Conservation (phyloP, 2,888 invertebrate genomes). For the Sesamia inferens region DNA sequence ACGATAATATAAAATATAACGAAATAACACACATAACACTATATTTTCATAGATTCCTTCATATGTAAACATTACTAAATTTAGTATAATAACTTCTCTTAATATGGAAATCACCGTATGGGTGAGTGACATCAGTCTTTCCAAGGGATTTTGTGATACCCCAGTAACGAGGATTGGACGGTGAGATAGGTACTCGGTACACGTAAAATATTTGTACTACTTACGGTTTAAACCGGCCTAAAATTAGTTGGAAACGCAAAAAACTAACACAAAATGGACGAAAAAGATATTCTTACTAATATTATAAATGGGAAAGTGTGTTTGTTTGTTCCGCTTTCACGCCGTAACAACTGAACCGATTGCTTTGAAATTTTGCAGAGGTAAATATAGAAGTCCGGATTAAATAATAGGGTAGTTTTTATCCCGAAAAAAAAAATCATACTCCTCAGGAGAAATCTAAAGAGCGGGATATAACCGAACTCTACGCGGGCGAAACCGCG, state of each 20-base stretch:
- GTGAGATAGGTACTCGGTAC: background rate
- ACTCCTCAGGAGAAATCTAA: too few species aligned
- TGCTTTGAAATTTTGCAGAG: too few species aligned
- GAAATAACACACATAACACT: slow-evolving; percentile 4
- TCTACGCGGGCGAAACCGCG: too few species aligned
- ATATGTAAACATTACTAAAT: slow-evolving; percentile 8
- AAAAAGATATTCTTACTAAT: too few species aligned
- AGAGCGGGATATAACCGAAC: too few species aligned
- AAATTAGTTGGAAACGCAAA: background rate
- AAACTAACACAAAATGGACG: too few species aligned
- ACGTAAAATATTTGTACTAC: background rate
- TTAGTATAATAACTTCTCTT: slow-evolving; percentile 28
- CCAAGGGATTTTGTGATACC: background rate
- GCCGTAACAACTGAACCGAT: too few species aligned
- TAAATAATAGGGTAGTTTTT: too few species aligned
- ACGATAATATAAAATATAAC: slow-evolving; percentile 5
- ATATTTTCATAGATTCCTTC: slow-evolving; percentile 38
- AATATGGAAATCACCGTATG: slow-evolving; percentile 52
- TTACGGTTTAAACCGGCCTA: background rate
- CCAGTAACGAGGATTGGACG: background rate
- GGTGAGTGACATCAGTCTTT: background rate
- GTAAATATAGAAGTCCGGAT: too few species aligned
- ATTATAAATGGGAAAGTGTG: too few species aligned
- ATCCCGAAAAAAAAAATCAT: too few species aligned
- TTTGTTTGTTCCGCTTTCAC: too few species aligned